Evolutionary conservation across 2,888 invertebrate genomes (phyloP).

Genomic region (Amitus sp.): DNA sequence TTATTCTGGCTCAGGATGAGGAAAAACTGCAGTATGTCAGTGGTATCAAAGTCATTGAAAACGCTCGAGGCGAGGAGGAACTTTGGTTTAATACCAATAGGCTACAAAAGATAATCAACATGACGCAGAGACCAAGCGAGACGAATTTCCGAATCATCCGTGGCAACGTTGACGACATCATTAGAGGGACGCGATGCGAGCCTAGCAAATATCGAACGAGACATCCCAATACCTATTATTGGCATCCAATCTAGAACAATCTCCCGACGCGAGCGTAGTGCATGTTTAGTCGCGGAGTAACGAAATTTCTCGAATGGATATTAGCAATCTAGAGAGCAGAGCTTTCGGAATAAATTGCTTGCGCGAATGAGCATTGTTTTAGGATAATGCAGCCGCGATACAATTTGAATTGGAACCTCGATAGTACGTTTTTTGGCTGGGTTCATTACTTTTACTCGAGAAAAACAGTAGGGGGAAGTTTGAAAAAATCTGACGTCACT

Average conservation of each 20-base stretch:
- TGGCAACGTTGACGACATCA: conserved; percentile 58
- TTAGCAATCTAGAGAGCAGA: too few relatives aligned
- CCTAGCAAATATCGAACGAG: conserved; percentile 32
- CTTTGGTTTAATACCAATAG: conserved; percentile 63
- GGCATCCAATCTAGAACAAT: conserved; percentile 49
- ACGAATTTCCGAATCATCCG: conserved; percentile 58
- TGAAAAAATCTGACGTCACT: too few relatives aligned
- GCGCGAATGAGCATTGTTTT: too few relatives aligned
- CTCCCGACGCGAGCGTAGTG: too few relatives aligned
- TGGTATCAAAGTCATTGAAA: conserved; percentile 59
- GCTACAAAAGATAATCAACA: conserved; percentile 62
- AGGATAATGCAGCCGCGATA: too few relatives aligned
- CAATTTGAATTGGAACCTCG: too few relatives aligned
- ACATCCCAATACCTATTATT: conserved; percentile 49
- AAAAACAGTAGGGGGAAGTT: too few relatives aligned
- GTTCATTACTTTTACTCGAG: too few relatives aligned
- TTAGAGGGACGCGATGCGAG: conserved; percentile 58
- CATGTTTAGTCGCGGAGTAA: too few relatives aligned
- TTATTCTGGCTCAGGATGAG: conserved; percentile 55
- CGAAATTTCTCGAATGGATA: too few relatives aligned
- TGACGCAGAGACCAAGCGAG: conserved; percentile 52
- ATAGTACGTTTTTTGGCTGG: too few relatives aligned
- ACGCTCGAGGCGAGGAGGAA: conserved; percentile 55
- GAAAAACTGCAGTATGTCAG: conserved; percentile 60
- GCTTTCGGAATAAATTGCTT: too few relatives aligned